Conservation (phyloP, 2,113 vertebrate species). For the Otolemur garnettii region DNA sequence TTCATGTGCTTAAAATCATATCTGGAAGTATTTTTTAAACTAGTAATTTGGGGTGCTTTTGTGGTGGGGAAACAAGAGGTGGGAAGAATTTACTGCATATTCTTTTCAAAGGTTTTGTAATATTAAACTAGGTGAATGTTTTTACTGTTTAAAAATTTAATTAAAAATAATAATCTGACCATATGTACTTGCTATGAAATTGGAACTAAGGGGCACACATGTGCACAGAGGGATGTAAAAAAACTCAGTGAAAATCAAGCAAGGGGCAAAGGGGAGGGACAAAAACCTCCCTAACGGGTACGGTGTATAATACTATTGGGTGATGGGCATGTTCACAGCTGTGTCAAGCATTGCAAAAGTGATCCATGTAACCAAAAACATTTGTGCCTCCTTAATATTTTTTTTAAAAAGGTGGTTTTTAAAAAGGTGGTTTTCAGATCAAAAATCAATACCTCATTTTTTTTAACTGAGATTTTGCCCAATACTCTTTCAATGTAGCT, state of each 20-base stretch:
- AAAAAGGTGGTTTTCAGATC: slow-evolving; percentile 5
- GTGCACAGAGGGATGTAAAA: too few relatives aligned
- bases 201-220: too few relatives aligned
- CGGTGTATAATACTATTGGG: too few relatives aligned
- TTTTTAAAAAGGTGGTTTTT: not conserved
- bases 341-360: too few relatives aligned
- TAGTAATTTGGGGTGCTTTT: not conserved
- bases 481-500: not conserved
- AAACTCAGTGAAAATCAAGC: too few relatives aligned
- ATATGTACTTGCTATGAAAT: too few relatives aligned
- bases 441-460: not conserved
- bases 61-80: not conserved
- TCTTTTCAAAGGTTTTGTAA: not conserved
- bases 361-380: too few relatives aligned
- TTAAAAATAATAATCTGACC: slow-evolving; percentile 6
- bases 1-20: slow-evolving; percentile 18
- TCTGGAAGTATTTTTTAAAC: not conserved
- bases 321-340: too few relatives aligned
- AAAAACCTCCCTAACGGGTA: too few relatives aligned
- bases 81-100: not conserved
- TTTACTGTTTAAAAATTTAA: not conserved
- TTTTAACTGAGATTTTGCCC: not conserved
- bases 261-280: too few relatives aligned
- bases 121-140: not conserved
- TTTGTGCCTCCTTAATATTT: too few relatives aligned